These are phyloP conservation scores for Spodoptera picta DNA, from an alignment of 2,888 invertebrate genomes.

Conservation along the genomic window DNA sequence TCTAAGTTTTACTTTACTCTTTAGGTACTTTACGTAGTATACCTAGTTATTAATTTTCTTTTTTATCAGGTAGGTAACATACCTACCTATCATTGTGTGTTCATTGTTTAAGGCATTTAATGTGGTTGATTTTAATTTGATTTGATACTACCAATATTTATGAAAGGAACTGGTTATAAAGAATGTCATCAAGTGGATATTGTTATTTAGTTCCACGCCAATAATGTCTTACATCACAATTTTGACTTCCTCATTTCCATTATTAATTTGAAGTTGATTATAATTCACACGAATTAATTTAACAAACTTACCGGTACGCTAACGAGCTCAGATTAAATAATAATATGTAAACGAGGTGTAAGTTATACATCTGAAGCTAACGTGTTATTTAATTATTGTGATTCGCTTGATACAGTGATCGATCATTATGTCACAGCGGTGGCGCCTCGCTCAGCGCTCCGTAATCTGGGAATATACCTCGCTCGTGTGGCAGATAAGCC, in stretches of 20 bases:
- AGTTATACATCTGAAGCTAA: slow-evolving; percentile 1
- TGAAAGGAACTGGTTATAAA: too few relatives aligned
- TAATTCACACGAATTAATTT: slow-evolving; percentile 3
- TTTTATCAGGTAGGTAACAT: neutral
- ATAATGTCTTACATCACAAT: slow-evolving; percentile 18
- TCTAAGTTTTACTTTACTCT: neutral
- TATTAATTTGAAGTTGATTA: slow-evolving; percentile 17
- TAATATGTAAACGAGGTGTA: slow-evolving; percentile 6
- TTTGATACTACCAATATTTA: too few relatives aligned
- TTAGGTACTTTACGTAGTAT: neutral
- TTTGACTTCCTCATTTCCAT: slow-evolving; percentile 26
- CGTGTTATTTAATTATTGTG: neutral
- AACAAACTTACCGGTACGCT: neutral
- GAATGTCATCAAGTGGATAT: too few relatives aligned
- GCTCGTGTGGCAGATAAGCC: slow-evolving; percentile 9
- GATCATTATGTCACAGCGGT: slow-evolving; percentile 7
- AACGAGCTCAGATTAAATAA: neutral
- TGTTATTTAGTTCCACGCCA: slow-evolving; percentile 2
- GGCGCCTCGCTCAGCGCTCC: slow-evolving; percentile 14
- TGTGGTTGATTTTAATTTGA: too few relatives aligned
- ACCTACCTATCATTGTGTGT: too few relatives aligned
- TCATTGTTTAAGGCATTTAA: too few relatives aligned
- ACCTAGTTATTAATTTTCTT: neutral
- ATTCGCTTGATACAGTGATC: slow-evolving; percentile 9
- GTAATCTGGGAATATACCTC: slow-evolving; percentile 12